phyloP scores from a whole-genome alignment of 1,140 invertebrate genomes.

The Bombus pascuorum region DNA sequence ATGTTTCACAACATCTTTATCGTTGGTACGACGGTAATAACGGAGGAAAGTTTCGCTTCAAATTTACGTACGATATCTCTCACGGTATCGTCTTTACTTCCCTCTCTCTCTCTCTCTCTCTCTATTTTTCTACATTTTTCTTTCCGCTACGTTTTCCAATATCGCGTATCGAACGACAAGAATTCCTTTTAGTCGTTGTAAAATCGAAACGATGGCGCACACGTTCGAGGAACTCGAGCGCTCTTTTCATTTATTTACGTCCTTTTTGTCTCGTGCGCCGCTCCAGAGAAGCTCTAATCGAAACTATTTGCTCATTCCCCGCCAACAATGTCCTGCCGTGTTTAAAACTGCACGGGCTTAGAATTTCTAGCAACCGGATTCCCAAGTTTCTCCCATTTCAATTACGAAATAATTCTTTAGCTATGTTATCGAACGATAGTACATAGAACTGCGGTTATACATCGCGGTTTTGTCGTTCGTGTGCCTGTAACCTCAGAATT shows the following conservation, averaged over 20 bases:
- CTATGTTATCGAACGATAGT: background rate
- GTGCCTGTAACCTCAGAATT: background rate
- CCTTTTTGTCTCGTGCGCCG: conserved; percentile 23
- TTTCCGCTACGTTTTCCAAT: conserved; percentile 48
- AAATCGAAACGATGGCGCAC: conserved; percentile 40
- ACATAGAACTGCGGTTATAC: no score
- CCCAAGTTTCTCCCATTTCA: background rate
- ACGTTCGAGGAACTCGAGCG: conserved; percentile 15
- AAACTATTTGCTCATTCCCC: conserved; percentile 32
- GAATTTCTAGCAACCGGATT: background rate
- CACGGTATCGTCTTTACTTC: background rate
- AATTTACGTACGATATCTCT: conserved; percentile 3
- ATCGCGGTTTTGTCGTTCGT: background rate
- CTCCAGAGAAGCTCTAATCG: conserved; percentile 26
- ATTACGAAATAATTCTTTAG: background rate
- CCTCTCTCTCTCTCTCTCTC: background rate
- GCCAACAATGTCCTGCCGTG: background rate
- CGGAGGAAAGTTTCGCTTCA: background rate
- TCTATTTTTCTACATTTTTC: conserved; percentile 9
- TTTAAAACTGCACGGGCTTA: background rate
- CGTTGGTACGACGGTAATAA: background rate
- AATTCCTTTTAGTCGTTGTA: conserved; percentile 48
- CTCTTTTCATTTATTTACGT: conserved; percentile 34
- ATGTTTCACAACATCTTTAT: no score
- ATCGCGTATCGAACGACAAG: conserved; percentile 43